These are phyloP conservation scores for Passer domesticus DNA, from an alignment of 2,113 vertebrate species.

Conservation along the genomic window DNA sequence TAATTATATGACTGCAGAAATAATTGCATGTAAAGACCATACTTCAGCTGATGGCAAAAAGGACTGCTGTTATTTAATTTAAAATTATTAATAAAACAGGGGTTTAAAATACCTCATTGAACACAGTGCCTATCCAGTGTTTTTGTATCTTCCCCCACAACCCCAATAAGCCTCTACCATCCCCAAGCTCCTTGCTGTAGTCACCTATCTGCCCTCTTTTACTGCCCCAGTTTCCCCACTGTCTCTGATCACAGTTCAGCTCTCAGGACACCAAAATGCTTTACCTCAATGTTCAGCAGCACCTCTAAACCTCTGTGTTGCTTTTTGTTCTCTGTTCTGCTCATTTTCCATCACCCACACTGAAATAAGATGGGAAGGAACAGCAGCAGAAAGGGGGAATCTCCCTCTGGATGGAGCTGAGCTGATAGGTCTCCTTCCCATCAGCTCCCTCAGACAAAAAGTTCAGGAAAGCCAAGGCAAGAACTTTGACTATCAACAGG, in stretches of 20 bases:
- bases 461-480: neutral
- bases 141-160: neutral
- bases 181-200: neutral
- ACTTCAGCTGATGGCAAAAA: neutral
- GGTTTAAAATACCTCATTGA: neutral
- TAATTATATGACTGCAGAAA: conserved; percentile 2
- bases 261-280: neutral
- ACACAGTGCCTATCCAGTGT: neutral
- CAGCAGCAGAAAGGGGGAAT: neutral
- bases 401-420: neutral
- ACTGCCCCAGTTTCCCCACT: neutral
- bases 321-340: neutral
- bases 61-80: neutral
- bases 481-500: neutral
- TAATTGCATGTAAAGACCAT: neutral
- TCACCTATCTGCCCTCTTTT: neutral
- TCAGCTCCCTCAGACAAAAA: neutral
- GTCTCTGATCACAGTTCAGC: neutral
- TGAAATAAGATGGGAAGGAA: neutral
- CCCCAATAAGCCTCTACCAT: accelerated
- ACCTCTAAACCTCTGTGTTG: neutral
- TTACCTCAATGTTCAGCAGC: neutral
- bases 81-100: neutral
- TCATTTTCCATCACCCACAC: neutral
- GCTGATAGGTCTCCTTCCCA: accelerated